Evolutionary conservation across 2,888 invertebrate genomes (phyloP).

Genomic region (Stegana nigrithorax): DNA sequence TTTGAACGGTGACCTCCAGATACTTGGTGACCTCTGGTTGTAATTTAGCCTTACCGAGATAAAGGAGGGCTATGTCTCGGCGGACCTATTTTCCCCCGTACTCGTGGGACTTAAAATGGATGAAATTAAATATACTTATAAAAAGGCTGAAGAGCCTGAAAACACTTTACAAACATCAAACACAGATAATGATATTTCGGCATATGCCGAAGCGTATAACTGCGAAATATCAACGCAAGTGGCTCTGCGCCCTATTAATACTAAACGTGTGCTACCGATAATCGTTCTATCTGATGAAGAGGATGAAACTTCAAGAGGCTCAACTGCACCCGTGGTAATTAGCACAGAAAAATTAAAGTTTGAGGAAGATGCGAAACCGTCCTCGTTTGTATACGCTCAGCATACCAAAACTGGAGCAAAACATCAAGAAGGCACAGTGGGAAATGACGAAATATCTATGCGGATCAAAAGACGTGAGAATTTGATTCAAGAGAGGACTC

Average conservation of each 20-base stretch:
- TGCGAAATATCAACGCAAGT: neutral
- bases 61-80: conserved; percentile 35
- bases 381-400: no score
- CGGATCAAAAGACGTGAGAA: neutral
- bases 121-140: neutral
- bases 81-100: conserved; percentile 30
- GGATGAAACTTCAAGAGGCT: neutral
- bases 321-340: neutral
- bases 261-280: no score
- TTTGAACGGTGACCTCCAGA: conserved; percentile 38
- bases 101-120: conserved; percentile 32
- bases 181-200: neutral
- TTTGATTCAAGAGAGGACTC: neutral
- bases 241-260: no score
- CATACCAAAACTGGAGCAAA: neutral
- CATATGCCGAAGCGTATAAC: neutral
- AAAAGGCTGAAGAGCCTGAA: neutral
- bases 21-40: conserved; percentile 37
- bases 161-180: no score
- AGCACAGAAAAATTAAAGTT: neutral
- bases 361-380: neutral
- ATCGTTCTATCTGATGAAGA: neutral
- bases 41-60: conserved; percentile 33
- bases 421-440: neutral
- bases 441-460: neutral